These are phyloP conservation scores for Pantherophis vulpinus DNA, from an alignment of 2,797 vertebrate genomes.

Conservation along the genomic window DNA sequence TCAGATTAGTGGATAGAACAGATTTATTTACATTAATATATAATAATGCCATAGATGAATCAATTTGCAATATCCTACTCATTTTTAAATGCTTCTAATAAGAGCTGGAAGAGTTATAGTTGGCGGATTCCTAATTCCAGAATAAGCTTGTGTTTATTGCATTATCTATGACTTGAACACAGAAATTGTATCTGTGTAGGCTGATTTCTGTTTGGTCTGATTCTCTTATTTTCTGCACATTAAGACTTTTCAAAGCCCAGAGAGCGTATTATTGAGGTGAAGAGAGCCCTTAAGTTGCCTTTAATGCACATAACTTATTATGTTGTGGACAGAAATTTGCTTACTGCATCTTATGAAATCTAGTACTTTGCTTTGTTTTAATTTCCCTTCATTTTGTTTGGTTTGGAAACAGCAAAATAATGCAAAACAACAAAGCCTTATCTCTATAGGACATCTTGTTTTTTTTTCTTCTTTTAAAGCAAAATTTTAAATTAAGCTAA, in stretches of 20 bases:
- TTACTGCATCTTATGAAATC: not conserved
- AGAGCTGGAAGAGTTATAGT: not conserved
- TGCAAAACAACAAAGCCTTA: not conserved
- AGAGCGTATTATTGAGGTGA: not conserved
- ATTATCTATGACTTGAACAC: not conserved
- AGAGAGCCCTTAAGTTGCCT: not conserved
- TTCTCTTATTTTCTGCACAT: not conserved
- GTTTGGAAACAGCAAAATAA: not conserved
- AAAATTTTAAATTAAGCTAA: slow-evolving; percentile 57
- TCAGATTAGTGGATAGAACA: not conserved
- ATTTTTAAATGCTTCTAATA: not conserved
- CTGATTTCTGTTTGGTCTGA: not conserved
- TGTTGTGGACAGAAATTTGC: not conserved
- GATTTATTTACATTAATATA: not conserved
- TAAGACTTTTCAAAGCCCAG: not conserved
- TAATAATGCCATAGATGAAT: not conserved
- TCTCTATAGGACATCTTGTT: slow-evolving; percentile 14
- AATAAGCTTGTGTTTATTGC: not conserved
- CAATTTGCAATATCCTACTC: not conserved
- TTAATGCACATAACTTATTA: not conserved
- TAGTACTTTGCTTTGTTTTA: not conserved
- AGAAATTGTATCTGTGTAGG: not conserved
- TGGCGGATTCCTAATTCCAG: not conserved
- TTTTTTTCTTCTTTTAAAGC: slow-evolving; percentile 16
- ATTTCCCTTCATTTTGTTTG: not conserved